Percentiles rank a stretch among this genome's conserved stretches.
phyloP scores from a whole-genome alignment of 2,797 vertebrate species.

The Prunella strophiata region DNA sequence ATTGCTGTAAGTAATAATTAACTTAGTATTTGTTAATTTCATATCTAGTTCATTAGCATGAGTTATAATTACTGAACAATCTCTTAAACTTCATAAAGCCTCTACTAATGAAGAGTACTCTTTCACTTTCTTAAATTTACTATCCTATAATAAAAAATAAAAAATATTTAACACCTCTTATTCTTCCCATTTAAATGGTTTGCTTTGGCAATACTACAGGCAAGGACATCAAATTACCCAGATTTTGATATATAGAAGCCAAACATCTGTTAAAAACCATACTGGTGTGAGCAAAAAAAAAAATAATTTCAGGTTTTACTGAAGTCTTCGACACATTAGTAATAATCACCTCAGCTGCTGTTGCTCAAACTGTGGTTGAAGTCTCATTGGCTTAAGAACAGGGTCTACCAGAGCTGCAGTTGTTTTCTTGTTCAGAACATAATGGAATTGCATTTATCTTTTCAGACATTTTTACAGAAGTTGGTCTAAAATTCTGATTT shows the following conservation, averaged over 20 bases:
- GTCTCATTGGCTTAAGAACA: neutral
- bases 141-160: neutral
- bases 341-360: neutral
- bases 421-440: neutral
- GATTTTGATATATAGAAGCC: neutral
- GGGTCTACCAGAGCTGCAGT: neutral
- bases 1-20: constrained; percentile 9
- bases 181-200: neutral
- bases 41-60: neutral
- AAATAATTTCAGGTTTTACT: neutral
- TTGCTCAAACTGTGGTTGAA: neutral
- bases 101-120: neutral
- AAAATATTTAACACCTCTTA: neutral
- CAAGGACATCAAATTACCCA: neutral
- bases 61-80: constrained; percentile 11
- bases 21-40: constrained; percentile 31
- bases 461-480: neutral
- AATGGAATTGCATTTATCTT: neutral
- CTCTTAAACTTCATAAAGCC: neutral
- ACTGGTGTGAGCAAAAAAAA: neutral
- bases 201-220: neutral
- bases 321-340: neutral
- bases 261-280: neutral
- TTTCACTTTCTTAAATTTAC: neutral
- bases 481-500: neutral